Evolutionary conservation across 2,888 invertebrate species (phyloP), one percentile per base, ranked within the genome.

Genomic region (Chouioia cunea): DNA sequence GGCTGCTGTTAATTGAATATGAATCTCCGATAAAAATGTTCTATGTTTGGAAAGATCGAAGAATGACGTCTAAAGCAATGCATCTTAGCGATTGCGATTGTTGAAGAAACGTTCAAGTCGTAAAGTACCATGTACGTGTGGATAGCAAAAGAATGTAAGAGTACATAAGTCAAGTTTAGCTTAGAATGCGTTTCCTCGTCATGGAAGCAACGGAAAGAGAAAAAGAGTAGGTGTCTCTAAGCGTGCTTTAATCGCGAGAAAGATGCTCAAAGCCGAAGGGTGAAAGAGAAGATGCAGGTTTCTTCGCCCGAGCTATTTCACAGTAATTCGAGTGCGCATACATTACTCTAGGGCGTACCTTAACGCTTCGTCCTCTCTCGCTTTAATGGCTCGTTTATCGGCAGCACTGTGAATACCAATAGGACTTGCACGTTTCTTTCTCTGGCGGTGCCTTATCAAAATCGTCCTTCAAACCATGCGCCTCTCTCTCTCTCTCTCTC

Each of bases 301-400:
- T n/a, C 15, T 22, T 20, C n/a, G 20, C 58, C 43, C 23, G 1
- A 36, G 36, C 66, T 48, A 71, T 60, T 64, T 65, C 65, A 43
- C 69, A 53, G 73, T 71, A 73, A 73, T 68, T 68, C 68, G 65
- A 59, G 59, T 14, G 73, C 68, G 73, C 68, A 68, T 71, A 64
- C 68, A 68, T 71, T 73, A 71, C 60, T 3, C 62, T 48, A 53
- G 46, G 2, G 48, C 48, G 36, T 54, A 46, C 48, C 48, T 58
- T 48, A 47, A 57, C 63, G 58, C 52, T 12, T 54, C 64, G 46
- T n/a, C n/a, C n/a, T n/a, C 15, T 52, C 36, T 36, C 22, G 57
- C 65, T 64, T 71, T 73, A 73, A 73, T 73, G 71, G 73, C 62
- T 62, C 60, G 71, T 22, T 73, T 73, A 73, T 73, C 73, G 50